Conservation (phyloP, 2,888 invertebrate species). For the Athetis lepigone region DNA sequence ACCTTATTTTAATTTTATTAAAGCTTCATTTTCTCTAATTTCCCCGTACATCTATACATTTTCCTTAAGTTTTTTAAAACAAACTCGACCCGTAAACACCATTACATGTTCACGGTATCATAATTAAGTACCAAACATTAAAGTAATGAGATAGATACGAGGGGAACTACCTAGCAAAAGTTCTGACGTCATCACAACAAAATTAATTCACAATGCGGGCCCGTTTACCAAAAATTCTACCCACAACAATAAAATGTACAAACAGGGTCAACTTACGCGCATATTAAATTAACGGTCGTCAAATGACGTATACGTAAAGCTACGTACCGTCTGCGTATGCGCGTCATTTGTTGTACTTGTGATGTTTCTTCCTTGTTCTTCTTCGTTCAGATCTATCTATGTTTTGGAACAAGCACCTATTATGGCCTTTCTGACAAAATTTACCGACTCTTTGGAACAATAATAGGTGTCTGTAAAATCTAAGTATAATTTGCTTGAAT, state of each 20-base stretch:
- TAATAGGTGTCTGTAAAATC: too few relatives aligned
- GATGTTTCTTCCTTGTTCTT: conserved; percentile 37
- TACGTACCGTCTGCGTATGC: conserved; percentile 7
- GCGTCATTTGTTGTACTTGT: conserved; percentile 25
- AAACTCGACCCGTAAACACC: too few relatives aligned
- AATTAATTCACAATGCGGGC: background rate
- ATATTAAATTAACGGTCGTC: conserved; percentile 33
- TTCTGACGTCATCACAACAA: conserved; percentile 22
- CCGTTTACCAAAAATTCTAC: conserved; percentile 13
- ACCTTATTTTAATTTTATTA: too few relatives aligned
- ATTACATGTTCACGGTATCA: background rate
- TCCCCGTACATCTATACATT: too few relatives aligned
- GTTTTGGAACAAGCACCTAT: too few relatives aligned
- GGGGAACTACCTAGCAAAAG: background rate
- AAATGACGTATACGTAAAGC: conserved; percentile 30
- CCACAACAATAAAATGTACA: conserved; percentile 21
- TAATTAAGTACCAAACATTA: background rate
- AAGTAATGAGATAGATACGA: background rate
- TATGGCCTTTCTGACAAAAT: too few relatives aligned
- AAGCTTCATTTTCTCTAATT: too few relatives aligned
- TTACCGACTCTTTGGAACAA: too few relatives aligned
- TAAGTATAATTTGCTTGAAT: too few relatives aligned
- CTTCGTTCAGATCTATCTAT: too few relatives aligned
- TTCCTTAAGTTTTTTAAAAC: too few relatives aligned
- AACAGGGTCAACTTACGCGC: conserved; percentile 40